These are phyloP conservation scores for Myoxocephalus aenaeus DNA, from an alignment of 2,797 vertebrate genomes.

Conservation along the genomic window DNA sequence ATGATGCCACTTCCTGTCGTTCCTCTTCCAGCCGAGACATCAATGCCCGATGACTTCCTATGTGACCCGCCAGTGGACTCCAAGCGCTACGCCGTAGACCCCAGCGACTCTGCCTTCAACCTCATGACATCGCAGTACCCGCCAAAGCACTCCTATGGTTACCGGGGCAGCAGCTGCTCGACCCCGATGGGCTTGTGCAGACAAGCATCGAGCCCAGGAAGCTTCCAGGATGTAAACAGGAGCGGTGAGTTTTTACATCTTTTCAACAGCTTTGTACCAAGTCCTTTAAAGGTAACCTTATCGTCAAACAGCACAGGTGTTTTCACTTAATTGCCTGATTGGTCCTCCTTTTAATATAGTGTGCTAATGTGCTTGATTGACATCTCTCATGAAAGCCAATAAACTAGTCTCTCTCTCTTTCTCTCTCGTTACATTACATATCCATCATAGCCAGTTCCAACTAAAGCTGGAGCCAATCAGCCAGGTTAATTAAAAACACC, in stretches of 20 bases:
- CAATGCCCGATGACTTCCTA: conserved; percentile 87
- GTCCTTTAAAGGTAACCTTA: not conserved
- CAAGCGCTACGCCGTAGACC: conserved; percentile 85
- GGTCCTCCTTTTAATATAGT: not conserved
- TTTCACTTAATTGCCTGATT: not conserved
- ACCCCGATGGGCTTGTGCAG: conserved; percentile 79
- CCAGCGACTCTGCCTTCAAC: conserved; percentile 84
- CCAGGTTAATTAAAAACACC: not conserved
- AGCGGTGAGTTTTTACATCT: conserved; percentile 83
- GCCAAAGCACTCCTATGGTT: conserved; percentile 78
- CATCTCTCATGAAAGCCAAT: not conserved
- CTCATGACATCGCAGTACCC: conserved; percentile 82
- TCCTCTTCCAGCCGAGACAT: conserved; percentile 81
- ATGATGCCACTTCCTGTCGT: conserved; percentile 12
- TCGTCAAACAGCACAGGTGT: conserved; percentile 1
- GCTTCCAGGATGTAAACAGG: conserved; percentile 89
- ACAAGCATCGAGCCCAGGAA: conserved; percentile 87
- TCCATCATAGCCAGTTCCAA: not conserved
- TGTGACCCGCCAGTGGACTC: conserved; percentile 79
- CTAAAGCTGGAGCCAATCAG: not conserved
- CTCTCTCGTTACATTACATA: too few relatives aligned
- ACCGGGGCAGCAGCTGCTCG: conserved; percentile 80
- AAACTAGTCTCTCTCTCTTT: not conserved
- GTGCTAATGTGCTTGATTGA: not conserved
- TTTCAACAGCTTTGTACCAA: not conserved